These are phyloP conservation scores for Syngnathus typhle DNA, from an alignment of 2,113 vertebrate species.

Conservation along the genomic window DNA sequence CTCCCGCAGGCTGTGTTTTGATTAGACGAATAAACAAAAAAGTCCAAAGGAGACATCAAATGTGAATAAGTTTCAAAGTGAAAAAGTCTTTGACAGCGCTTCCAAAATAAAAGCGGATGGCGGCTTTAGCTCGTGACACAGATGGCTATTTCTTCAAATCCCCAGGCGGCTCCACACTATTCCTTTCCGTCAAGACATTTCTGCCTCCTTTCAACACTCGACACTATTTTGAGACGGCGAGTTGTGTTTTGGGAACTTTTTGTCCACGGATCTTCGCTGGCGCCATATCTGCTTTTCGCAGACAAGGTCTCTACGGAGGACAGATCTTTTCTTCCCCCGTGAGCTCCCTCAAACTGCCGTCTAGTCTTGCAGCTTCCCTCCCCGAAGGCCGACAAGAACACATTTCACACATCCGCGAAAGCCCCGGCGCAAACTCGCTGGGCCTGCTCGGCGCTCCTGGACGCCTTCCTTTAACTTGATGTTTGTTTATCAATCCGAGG, in stretches of 20 bases:
- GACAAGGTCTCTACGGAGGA: conserved; percentile 63
- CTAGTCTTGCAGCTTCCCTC: conserved; percentile 55
- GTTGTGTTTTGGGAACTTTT: conserved; percentile 43
- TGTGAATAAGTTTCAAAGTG: conserved; percentile 11
- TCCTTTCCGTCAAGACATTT: conserved; percentile 39
- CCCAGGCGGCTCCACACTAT: conserved; percentile 34
- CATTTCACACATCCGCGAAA: conserved; percentile 53
- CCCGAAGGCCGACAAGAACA: conserved; percentile 55
- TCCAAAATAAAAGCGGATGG: conserved; percentile 20
- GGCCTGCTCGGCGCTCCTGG: background rate
- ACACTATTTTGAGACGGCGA: conserved; percentile 35
- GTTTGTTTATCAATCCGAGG: conserved; percentile 23
- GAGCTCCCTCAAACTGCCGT: conserved; percentile 53
- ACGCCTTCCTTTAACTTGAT: background rate
- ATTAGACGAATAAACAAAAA: background rate
- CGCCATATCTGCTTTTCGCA: conserved; percentile 62
- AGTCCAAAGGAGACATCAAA: conserved; percentile 20
- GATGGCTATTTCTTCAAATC: conserved; percentile 44
- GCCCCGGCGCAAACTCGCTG: conserved; percentile 11
- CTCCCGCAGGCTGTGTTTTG: background rate
- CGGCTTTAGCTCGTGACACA: conserved; percentile 35
- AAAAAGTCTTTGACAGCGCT: conserved; percentile 15
- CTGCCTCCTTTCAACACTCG: conserved; percentile 22
- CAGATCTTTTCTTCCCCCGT: conserved; percentile 51
- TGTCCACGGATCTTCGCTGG: conserved; percentile 52